Evolutionary conservation across 2,888 invertebrate genomes (phyloP).

Genomic region (Pecten maximus): DNA sequence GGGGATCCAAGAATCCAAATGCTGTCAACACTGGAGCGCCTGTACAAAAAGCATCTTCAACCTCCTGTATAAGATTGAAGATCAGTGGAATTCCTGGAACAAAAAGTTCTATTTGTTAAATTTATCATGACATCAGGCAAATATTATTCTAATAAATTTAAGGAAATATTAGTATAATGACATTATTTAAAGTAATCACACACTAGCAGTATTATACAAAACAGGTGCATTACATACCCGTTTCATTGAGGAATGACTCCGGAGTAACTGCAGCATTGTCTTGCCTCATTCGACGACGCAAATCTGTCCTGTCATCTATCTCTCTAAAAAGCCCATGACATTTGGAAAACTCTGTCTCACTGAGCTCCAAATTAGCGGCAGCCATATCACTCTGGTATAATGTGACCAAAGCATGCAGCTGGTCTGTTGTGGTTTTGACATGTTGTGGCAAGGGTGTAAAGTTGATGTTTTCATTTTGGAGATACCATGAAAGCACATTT

Average conservation of each 20-base stretch:
- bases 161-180: too few relatives aligned
- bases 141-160: neutral
- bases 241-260: conserved; percentile 41
- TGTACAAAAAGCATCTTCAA: conserved; percentile 47
- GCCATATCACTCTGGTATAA: neutral
- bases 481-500: too few relatives aligned
- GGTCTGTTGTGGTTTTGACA: too few relatives aligned
- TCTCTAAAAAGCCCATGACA: conserved; percentile 43
- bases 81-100: conserved; percentile 40
- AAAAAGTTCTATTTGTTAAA: neutral
- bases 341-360: conserved; percentile 44
- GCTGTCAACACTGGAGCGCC: conserved; percentile 48
- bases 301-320: conserved; percentile 50
- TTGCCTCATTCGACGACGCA: conserved; percentile 37
- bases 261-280: conserved; percentile 7
- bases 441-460: too few relatives aligned
- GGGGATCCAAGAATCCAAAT: conserved; percentile 49
- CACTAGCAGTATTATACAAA: too few relatives aligned
- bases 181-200: too few relatives aligned
- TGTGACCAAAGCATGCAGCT: too few relatives aligned
- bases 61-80: conserved; percentile 45
- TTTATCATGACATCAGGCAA: neutral
- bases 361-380: neutral
- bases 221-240: conserved; percentile 31
- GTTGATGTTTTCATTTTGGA: too few relatives aligned